These are phyloP conservation scores for Polypedilum vanderplanki DNA, from an alignment of 1,140 invertebrate genomes.

Conservation along the genomic window DNA sequence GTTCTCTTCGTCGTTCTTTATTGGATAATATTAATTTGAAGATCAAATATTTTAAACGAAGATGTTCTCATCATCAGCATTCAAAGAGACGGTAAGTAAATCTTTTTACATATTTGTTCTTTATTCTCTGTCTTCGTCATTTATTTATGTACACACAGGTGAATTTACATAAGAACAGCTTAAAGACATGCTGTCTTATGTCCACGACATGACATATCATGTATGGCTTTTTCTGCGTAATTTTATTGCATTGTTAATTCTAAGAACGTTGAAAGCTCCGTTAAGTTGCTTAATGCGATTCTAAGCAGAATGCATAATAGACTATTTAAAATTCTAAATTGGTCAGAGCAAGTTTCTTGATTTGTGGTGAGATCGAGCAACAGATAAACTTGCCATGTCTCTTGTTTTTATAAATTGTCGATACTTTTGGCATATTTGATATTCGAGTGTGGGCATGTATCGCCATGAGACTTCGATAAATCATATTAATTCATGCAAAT, in stretches of 20 bases:
- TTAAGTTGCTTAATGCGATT: background rate
- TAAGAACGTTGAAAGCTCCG: conserved; percentile 5
- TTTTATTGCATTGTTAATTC: background rate
- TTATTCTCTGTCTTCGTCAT: background rate
- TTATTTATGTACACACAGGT: conserved; percentile 8
- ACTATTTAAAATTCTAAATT: background rate
- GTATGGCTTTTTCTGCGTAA: too few relatives aligned
- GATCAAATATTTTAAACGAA: conserved; percentile 6
- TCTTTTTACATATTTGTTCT: background rate
- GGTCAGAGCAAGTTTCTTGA: background rate
- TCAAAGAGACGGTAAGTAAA: conserved; percentile 12
- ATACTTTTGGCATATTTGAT: background rate
- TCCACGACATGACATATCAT: background rate
- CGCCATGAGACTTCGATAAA: conserved; percentile 1
- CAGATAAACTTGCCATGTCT: background rate
- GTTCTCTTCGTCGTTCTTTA: background rate
- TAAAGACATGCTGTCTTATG: background rate
- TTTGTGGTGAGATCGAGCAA: background rate
- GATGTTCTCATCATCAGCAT: conserved; percentile 11
- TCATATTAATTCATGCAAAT: conserved; percentile 19
- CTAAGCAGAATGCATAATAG: background rate
- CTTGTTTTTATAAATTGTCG: background rate
- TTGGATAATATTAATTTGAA: conserved; percentile 14
- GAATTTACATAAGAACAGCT: background rate
- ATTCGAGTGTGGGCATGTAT: background rate